A percentile compares a stretch with the other conserved stretches of the same genome.
Evolutionary conservation across 2,888 invertebrate genomes (phyloP).

Genomic region (Philereme transversata): DNA sequence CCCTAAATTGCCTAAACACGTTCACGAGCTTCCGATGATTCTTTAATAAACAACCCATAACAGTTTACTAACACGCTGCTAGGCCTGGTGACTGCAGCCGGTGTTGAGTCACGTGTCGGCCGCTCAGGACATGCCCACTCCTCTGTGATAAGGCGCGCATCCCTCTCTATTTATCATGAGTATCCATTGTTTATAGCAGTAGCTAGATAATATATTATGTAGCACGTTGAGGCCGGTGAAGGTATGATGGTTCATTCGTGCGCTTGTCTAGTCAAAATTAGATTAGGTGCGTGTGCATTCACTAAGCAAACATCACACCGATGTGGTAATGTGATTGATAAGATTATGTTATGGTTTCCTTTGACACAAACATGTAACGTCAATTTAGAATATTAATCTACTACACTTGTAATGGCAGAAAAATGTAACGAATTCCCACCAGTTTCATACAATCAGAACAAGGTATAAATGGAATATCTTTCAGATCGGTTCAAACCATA

Average conservation of each 20-base stretch:
- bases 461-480: neutral
- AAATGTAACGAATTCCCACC: constrained; percentile 1
- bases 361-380: neutral
- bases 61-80: constrained; percentile 39
- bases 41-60: constrained; percentile 57
- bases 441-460: constrained; percentile 7
- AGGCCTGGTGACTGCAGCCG: constrained; percentile 31
- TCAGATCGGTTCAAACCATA: neutral
- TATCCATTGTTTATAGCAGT: constrained; percentile 46
- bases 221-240: constrained; percentile 22
- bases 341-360: constrained; percentile 9
- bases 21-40: constrained; percentile 75
- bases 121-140: constrained; percentile 40
- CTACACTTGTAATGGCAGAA: neutral
- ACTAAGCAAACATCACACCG: constrained; percentile 18
- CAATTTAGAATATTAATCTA: neutral
- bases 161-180: constrained; percentile 50
- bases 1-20: constrained; percentile 64
- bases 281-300: constrained; percentile 21
- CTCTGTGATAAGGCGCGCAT: constrained; percentile 43
- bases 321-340: constrained; percentile 28
- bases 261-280: constrained; percentile 22
- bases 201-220: constrained; percentile 37
- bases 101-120: constrained; percentile 46
- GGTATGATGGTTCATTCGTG: constrained; percentile 18